Percentiles rank a stretch among this genome's conserved stretches.
These are phyloP conservation scores for Calephelis virginiensis DNA, from an alignment of 1,140 invertebrate genomes.

Conservation along the genomic window DNA sequence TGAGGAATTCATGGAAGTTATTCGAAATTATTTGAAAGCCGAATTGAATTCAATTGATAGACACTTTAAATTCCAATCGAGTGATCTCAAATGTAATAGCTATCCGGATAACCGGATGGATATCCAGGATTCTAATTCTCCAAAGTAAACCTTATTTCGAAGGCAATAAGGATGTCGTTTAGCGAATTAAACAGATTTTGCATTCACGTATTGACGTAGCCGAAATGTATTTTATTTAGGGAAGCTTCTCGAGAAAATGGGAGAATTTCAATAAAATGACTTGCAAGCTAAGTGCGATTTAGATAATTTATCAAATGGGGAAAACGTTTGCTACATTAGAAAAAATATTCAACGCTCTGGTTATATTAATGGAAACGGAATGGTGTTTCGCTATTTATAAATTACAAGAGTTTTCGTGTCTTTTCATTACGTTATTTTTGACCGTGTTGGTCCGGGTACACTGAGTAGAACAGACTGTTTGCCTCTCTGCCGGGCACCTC, in stretches of 20 bases:
- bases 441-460: no score
- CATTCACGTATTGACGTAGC: slow-evolving; percentile 19
- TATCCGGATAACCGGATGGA: slow-evolving; percentile 23
- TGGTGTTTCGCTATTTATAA: no score
- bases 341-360: no score
- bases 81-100: slow-evolving; percentile 28
- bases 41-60: slow-evolving; percentile 35
- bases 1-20: slow-evolving; percentile 19
- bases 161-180: slow-evolving; percentile 7
- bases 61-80: slow-evolving; percentile 39
- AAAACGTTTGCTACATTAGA: background rate
- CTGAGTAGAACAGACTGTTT: no score
- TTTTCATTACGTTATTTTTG: no score
- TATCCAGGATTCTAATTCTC: slow-evolving; percentile 9
- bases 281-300: background rate
- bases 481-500: no score
- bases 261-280: slow-evolving; percentile 3
- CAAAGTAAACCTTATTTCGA: background rate
- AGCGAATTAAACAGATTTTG: slow-evolving; percentile 28
- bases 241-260: background rate
- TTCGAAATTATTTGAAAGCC: slow-evolving; percentile 35
- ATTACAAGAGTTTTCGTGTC: no score
- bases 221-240: slow-evolving; percentile 16
- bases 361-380: no score
- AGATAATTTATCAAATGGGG: slow-evolving; percentile 1